A percentile compares a stretch with the other conserved stretches of the same genome.
These are phyloP conservation scores for Acanthosepion pharaonis DNA, from an alignment of 2,888 invertebrate species.

Conservation along the genomic window DNA sequence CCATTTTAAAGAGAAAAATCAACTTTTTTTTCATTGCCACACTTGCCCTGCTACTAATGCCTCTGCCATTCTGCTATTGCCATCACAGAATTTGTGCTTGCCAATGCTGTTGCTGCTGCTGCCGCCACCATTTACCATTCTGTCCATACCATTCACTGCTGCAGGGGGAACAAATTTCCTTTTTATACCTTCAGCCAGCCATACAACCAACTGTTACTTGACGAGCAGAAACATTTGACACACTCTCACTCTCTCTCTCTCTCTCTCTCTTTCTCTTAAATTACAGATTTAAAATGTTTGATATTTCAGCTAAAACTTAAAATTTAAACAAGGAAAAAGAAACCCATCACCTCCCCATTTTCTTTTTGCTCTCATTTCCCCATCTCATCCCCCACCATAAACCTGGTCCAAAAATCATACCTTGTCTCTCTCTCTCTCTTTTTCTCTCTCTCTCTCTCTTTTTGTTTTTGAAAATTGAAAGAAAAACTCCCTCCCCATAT, in stretches of 20 bases:
- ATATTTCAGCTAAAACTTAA: neutral
- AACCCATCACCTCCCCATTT: neutral
- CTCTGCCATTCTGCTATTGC: neutral
- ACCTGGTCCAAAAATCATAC: neutral
- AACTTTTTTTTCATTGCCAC: neutral
- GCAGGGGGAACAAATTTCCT: neutral
- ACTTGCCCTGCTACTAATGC: neutral
- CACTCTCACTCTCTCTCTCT: neutral
- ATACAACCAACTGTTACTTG: neutral
- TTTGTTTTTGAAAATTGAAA: neutral
- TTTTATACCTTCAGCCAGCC: constrained; percentile 13
- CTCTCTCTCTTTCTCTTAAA: neutral
- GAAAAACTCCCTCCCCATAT: neutral
- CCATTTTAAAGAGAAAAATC: neutral
- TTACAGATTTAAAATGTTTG: neutral
- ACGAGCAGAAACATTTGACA: neutral
- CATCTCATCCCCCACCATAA: neutral
- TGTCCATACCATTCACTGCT: constrained; percentile 36
- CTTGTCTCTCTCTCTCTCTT: neutral
- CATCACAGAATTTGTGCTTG: neutral
- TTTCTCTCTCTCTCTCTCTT: neutral
- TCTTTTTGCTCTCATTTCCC: neutral
- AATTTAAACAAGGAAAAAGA: neutral
- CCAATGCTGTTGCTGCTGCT: neutral
- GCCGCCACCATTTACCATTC: neutral